A percentile compares a stretch with the other conserved stretches of the same genome.
Evolutionary conservation across 1,140 invertebrate species (phyloP).

Genomic region (Cydia splendana): DNA sequence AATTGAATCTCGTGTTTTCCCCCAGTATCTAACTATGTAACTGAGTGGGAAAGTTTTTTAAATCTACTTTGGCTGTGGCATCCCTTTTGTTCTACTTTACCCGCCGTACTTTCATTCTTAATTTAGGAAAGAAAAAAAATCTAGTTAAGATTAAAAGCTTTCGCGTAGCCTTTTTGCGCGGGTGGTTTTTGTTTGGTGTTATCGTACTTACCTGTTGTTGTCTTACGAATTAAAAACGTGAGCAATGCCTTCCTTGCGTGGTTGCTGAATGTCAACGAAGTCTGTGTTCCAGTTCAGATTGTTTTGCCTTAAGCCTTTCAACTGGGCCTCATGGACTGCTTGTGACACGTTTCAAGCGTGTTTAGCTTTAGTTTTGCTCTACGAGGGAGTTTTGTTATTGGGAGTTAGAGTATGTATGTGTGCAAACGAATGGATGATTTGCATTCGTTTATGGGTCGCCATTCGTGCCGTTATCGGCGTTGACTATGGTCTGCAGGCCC

Average conservation of each 20-base stretch:
- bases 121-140: constrained; percentile 30
- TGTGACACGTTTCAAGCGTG: background rate
- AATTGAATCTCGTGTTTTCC: constrained; percentile 35
- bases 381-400: background rate
- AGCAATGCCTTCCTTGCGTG: constrained; percentile 12
- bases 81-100: constrained; percentile 42
- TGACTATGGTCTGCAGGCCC: background rate
- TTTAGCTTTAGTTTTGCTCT: constrained; percentile 3
- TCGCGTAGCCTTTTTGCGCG: background rate
- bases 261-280: constrained; percentile 13
- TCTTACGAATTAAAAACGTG: constrained; percentile 5
- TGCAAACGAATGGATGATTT: background rate
- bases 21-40: constrained; percentile 1
- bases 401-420: background rate
- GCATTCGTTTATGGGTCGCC: background rate
- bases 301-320: constrained; percentile 19
- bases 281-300: constrained; percentile 12
- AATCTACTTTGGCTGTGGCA: constrained; percentile 30
- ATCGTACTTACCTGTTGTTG: constrained; percentile 7
- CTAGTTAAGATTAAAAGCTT: constrained; percentile 25
- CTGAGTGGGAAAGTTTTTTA: constrained; percentile 25
- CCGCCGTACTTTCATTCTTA: constrained; percentile 40
- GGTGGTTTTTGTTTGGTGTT: constrained; percentile 3
- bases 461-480: background rate
- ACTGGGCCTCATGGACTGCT: constrained; percentile 3